Conservation (phyloP, 2,797 vertebrate species). For the Poecilia velifera region DNA sequence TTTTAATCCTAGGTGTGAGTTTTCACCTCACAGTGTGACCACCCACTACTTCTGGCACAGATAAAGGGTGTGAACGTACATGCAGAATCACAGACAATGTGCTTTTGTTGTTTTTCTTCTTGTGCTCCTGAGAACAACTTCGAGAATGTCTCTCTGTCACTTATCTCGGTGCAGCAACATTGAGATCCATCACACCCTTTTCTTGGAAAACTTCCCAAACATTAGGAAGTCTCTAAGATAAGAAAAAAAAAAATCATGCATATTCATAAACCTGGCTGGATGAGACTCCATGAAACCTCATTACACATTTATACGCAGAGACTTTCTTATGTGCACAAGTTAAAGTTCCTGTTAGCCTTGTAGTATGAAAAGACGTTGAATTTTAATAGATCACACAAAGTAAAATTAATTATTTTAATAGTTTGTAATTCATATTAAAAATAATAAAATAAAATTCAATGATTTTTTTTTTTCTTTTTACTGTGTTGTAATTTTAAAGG, state of each 20-base stretch:
- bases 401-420: conserved; percentile 3
- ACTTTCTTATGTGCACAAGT: conserved; percentile 54
- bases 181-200: conserved; percentile 29
- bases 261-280: conserved; percentile 66
- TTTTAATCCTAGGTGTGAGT: conserved; percentile 22
- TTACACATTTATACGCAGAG: conserved; percentile 70
- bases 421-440: background rate
- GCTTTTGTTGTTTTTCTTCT: conserved; percentile 29
- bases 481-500: conserved; percentile 12
- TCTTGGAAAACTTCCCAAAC: conserved; percentile 54
- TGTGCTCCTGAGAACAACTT: conserved; percentile 39
- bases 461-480: conserved; percentile 18
- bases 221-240: conserved; percentile 48
- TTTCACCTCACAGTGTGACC: conserved; percentile 31
- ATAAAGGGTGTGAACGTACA: conserved; percentile 1
- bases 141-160: conserved; percentile 24
- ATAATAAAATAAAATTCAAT: background rate
- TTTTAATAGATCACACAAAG: conserved; percentile 31
- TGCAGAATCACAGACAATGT: conserved; percentile 21
- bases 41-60: conserved; percentile 44
- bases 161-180: conserved; percentile 23
- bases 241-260: conserved; percentile 49
- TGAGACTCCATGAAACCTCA: conserved; percentile 46
- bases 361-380: conserved; percentile 29
- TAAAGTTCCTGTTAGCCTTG: conserved; percentile 48